phyloP scores from a whole-genome alignment of 2,888 invertebrate species.

The Pachliopta kotzebuea region DNA sequence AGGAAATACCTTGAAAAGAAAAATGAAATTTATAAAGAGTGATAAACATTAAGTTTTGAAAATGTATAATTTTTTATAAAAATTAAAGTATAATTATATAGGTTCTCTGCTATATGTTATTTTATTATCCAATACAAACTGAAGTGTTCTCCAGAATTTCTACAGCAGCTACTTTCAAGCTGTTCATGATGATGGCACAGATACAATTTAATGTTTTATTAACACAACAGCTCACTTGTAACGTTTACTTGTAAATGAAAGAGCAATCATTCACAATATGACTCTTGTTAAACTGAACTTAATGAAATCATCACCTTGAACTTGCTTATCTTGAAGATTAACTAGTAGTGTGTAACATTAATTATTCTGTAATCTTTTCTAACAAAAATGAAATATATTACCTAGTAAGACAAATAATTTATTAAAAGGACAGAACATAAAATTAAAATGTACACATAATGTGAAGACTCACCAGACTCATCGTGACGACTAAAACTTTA shows the following conservation, averaged over 20 bases:
- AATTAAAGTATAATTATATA: not conserved
- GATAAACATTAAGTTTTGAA: not conserved
- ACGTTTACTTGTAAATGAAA: constrained; percentile 12
- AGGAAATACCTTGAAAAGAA: constrained; percentile 75
- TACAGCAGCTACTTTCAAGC: constrained; percentile 50
- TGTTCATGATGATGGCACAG: constrained; percentile 48
- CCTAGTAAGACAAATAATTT: no score
- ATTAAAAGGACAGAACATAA: not conserved
- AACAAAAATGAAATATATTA: no score
- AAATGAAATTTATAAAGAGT: constrained; percentile 3
- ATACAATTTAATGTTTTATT: not conserved
- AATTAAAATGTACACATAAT: not conserved
- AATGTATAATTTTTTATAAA: not conserved
- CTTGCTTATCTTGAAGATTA: constrained; percentile 26
- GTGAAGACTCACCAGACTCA: constrained; percentile 22
- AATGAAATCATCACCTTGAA: constrained; percentile 29
- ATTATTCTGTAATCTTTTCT: not conserved
- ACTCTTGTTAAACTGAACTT: constrained; percentile 5
- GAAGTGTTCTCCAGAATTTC: constrained; percentile 48
- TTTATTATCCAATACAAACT: constrained; percentile 45
- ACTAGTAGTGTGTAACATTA: not conserved
- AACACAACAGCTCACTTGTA: constrained; percentile 27
- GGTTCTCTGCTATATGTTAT: not conserved
- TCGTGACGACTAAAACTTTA: constrained; percentile 14
- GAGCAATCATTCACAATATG: constrained; percentile 15